Evolutionary conservation across 2,113 vertebrate genomes (phyloP).

Genomic region (Danio rerio): GRCz12tu NC_133183.1:26031501-26032000

Average conservation of each 20-base stretch:
- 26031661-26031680: not conserved
- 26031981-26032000: not conserved
- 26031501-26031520: conserved; percentile 1
- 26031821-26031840: not conserved
- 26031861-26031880: not conserved
- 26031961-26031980: not conserved
- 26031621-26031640: not conserved
- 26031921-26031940: not conserved
- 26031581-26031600: not conserved
- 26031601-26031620: conserved; percentile 1
- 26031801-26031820: not conserved
- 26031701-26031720: not conserved
- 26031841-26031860: not conserved
- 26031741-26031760: not conserved
- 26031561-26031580: not conserved
- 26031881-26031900: not conserved
- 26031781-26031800: not conserved
- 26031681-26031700: not conserved
- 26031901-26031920: not conserved
- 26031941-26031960: not conserved
- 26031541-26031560: conserved; percentile 13
- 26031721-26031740: not conserved
- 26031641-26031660: not conserved
- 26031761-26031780: not conserved
- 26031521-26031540: not conserved